These are phyloP conservation scores for Casuarius casuarius DNA, from an alignment of 2,113 vertebrate genomes.

Conservation along the genomic window DNA sequence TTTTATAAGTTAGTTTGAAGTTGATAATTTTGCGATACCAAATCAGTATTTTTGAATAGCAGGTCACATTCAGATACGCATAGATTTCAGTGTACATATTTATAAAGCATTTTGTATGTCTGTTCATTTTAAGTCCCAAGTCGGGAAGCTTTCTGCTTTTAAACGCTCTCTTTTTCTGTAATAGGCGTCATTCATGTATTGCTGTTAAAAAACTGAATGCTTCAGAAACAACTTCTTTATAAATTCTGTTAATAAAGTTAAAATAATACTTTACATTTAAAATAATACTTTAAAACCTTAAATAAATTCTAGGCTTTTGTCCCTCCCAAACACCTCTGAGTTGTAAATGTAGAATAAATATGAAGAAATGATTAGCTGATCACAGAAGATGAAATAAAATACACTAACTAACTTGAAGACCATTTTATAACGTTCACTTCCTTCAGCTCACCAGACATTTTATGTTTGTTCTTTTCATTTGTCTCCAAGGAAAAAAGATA, in stretches of 20 bases:
- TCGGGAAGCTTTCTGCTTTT: not conserved
- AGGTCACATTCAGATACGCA: not conserved
- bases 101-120: not conserved
- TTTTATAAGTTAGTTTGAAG: not conserved
- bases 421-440: rapidly evolving
- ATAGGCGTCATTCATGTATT: not conserved
- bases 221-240: not conserved
- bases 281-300: not conserved
- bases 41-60: not conserved
- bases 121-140: not conserved
- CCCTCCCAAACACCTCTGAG: not conserved
- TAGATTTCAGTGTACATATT: not conserved
- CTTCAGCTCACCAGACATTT: not conserved
- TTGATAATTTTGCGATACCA: not conserved
- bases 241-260: not conserved
- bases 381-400: not conserved
- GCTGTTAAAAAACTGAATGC: not conserved
- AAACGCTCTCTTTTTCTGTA: not conserved
- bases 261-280: not conserved
- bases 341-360: not conserved
- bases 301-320: rapidly evolving
- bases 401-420: not conserved
- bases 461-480: not conserved
- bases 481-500: not conserved
- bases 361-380: not conserved